phyloP scores from a whole-genome alignment of 1,140 invertebrate genomes.

The Pseudachorutes palmiensis region DNA sequence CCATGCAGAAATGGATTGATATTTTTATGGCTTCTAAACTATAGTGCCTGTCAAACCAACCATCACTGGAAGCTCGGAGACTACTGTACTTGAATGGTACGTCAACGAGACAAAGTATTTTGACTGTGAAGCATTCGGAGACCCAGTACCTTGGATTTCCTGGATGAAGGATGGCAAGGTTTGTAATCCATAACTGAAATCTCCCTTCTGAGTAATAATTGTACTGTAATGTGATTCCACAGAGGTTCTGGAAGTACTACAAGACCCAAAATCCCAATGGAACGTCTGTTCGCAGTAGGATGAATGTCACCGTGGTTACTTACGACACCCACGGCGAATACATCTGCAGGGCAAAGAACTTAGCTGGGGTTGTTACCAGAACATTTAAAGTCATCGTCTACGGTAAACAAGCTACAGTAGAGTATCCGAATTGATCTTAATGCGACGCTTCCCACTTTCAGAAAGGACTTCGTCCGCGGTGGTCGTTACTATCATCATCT shows the following conservation, averaged over 20 bases:
- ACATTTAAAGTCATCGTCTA: conserved; percentile 14
- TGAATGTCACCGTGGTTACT: conserved; percentile 18
- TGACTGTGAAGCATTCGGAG: conserved; percentile 10
- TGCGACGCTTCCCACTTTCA: conserved; percentile 1
- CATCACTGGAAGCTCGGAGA: conserved; percentile 5
- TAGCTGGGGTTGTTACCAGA: conserved; percentile 15
- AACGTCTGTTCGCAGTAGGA: conserved; percentile 5
- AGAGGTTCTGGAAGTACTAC: not conserved
- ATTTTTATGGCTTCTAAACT: not conserved
- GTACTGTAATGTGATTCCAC: not conserved
- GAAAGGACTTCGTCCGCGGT: not conserved
- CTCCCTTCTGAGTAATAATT: not conserved
- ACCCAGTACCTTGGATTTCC: conserved; percentile 13
- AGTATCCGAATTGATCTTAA: not conserved
- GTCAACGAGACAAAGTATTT: conserved; percentile 22
- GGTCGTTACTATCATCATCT: not conserved
- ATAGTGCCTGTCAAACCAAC: conserved; percentile 11
- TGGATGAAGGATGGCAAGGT: conserved; percentile 27
- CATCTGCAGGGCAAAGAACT: conserved; percentile 17
- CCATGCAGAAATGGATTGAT: not conserved
- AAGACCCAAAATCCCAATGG: not conserved
- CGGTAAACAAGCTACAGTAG: conserved; percentile 11
- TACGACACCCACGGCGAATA: conserved; percentile 22
- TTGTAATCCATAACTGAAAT: not conserved
- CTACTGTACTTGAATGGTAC: conserved; percentile 14